Evolutionary conservation across 2,113 vertebrate genomes (phyloP), one percentile per base, ranked within the genome.

Genomic region (Mus spicilegus): DNA sequence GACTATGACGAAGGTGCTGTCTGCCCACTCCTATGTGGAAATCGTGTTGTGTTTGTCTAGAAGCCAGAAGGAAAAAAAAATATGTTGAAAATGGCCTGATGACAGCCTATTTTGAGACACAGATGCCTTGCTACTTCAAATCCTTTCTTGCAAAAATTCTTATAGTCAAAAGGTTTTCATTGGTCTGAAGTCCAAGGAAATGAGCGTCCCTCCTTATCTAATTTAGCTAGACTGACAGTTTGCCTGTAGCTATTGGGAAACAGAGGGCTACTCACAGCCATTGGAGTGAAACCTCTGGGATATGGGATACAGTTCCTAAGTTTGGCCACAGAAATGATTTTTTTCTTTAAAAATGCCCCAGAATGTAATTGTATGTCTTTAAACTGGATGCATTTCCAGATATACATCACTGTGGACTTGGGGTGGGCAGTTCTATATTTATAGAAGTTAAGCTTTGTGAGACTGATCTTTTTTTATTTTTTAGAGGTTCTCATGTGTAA

Each of bases 1-100:
- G 89, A 94, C 76, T 78, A 94, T 96, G 97, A 97, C 82, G 96
- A 91, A 96, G 96, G 63, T 39, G 36, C 39, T 89, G 11, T 95
- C 96, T 97, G 86, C 97, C 97, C 94, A 96, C 97, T 97, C 94
- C 39, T 95, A 54, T 94, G 95, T 91, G 95, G 97, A 97, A 97
- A 97, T 96, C 46, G 22, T 97, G 63, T 94, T 96, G 95, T 76
- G 26, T 95, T 97, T 97, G 95, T 97, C 93, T 96, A 36, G 72
- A 95, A 97, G 95, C 96, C 97, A 96, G 81, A 70, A 72, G 46
- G 12, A 46, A 91, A 91, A 51, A 82, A 65, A 70, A 69, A 16
- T 67, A 96, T 81, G 72, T 94, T 85, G 49, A 95, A 95, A 91
- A 97, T 85, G 58, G 56, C 70, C 51, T 5, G 36, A 86, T 91